Base-by-base conservation (phyloP, 2,888 invertebrate species). In the Eupsilia transversa region DNA sequence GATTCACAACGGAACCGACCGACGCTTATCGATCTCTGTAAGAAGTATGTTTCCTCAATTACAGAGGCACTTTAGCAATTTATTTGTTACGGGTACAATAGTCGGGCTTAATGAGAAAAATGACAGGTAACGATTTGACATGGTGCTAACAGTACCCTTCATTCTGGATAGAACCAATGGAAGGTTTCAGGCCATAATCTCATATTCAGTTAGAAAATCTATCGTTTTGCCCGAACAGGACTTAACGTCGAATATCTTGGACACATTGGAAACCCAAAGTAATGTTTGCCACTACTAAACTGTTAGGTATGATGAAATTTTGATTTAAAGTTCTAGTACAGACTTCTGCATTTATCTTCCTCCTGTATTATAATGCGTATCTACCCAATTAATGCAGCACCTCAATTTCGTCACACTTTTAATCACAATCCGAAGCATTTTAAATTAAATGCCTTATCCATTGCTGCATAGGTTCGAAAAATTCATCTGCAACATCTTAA, bases 1-100 rank as follows among this genome's bases (percentile, higher is more conserved):
- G 77, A 79, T 84, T 80, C 23, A 69, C 66, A 65, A 66, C 59
- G 77, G 74, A 75, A 72, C 80, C 43, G 38, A 59, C 23, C 56
- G 56, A 64, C 43, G 38, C 69, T 72, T 76, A 76, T 85, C 75
- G 73, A 79, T 75, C 49, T 54, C 33, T 35, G 56, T 71, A 57
- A 72, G 63, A 76, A 63, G 72, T 72, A 69, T 84, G 70, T 73
- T 84, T 82, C 81, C 82, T 76, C 66, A 82, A 85, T 83, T 79
- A 79, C 23, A 54, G 60, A 64, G 60, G 59, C 35, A 72, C 57
- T 76, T 83, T 41, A 72, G 56, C 63, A 72, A 84, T 72, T 72
- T 68, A 59, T 77, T 80, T 70, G 84, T 54, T 60, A 80, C 72
- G 77, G 57, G 12, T 70, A 69, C 56, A 74, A 69, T 56, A 57